These are phyloP conservation scores for Macrotus californicus DNA, from an alignment of 2,113 vertebrate genomes.

Conservation along the genomic window DNA sequence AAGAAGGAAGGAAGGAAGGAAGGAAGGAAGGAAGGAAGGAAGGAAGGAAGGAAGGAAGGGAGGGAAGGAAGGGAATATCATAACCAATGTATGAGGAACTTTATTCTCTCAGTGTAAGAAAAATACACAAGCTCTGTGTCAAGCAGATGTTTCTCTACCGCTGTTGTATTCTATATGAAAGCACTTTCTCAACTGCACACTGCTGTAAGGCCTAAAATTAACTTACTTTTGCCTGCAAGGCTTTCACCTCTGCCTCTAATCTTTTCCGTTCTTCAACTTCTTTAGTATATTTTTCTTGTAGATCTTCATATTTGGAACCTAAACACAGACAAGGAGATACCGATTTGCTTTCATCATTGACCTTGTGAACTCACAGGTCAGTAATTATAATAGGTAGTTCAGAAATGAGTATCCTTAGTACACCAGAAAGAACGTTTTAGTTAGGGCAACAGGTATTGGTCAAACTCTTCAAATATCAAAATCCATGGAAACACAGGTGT, in stretches of 20 bases:
- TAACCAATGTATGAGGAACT: neutral
- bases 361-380: neutral
- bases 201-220: neutral
- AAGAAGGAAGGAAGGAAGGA: too few species aligned
- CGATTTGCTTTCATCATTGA: neutral
- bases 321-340: conserved; percentile 41
- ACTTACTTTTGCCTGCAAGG: conserved; percentile 86
- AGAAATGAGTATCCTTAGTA: neutral
- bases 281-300: conserved; percentile 89
- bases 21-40: too few species aligned
- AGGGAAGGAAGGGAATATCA: too few species aligned
- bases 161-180: neutral
- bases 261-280: conserved; percentile 89
- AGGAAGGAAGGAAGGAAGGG: too few species aligned
- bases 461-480: neutral
- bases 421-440: neutral
- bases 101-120: neutral
- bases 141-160: neutral
- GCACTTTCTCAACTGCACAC: accelerated
- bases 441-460: neutral
- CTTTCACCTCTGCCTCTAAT: conserved; percentile 87
- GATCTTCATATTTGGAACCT: conserved; percentile 86
- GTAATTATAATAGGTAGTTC: neutral
- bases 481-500: neutral
- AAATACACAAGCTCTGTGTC: neutral